A percentile compares a stretch with the other conserved stretches of the same genome.
These are phyloP conservation scores for Macrophya annulata DNA, from an alignment of 2,888 invertebrate genomes.

Conservation along the genomic window DNA sequence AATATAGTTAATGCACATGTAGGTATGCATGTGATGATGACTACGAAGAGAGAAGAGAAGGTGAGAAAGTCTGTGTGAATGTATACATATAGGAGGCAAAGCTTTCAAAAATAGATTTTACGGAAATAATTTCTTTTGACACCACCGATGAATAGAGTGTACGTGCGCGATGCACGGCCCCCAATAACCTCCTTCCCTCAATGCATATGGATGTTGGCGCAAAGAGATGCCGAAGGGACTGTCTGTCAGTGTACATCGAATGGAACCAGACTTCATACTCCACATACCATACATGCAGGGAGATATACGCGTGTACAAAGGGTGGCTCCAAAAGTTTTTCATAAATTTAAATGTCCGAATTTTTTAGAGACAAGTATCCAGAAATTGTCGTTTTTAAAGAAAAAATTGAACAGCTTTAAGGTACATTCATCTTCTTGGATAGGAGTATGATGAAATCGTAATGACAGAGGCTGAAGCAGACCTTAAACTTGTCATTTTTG, in stretches of 20 bases:
- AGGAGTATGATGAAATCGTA: too few species aligned
- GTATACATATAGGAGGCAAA: background rate
- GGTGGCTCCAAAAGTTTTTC: background rate
- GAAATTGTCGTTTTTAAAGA: background rate
- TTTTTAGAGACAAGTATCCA: background rate
- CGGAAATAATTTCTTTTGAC: conserved; percentile 49
- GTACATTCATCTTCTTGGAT: background rate
- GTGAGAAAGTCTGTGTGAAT: background rate
- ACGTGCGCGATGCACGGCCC: background rate
- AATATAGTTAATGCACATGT: background rate
- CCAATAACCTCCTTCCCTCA: conserved; percentile 31
- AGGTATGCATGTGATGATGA: background rate
- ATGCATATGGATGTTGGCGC: conserved; percentile 35
- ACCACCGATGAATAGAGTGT: conserved; percentile 49
- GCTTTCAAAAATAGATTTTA: conserved; percentile 49
- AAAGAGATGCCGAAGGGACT: conserved; percentile 16
- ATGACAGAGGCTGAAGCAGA: too few species aligned
- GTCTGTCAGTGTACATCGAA: conserved; percentile 16
- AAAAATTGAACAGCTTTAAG: background rate
- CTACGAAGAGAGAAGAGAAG: background rate
- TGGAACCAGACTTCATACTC: conserved; percentile 9
- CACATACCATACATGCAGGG: background rate
- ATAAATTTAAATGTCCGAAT: background rate
- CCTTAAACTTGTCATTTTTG: too few species aligned
- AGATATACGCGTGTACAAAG: background rate